Conservation (phyloP, 2,888 invertebrate genomes). For the Craniophora ligustri region DNA sequence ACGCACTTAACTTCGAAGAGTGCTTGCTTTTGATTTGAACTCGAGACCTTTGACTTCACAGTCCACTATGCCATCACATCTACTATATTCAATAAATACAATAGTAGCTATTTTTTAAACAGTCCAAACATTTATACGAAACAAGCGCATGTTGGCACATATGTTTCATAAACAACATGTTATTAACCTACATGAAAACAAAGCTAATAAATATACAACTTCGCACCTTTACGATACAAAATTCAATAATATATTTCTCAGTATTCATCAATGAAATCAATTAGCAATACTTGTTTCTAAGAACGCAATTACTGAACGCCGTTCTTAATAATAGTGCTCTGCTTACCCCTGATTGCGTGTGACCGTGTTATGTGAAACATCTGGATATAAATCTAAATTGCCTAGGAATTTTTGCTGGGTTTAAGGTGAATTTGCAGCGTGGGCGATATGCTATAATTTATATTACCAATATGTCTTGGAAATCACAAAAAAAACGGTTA, state of each 20-base stretch:
- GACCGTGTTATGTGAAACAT: constrained; percentile 71
- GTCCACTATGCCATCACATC: no score
- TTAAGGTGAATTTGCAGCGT: background rate
- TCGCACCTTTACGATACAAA: constrained; percentile 8
- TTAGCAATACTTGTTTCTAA: constrained; percentile 14
- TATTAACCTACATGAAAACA: background rate
- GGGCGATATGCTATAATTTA: constrained; percentile 5
- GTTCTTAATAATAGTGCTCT: constrained; percentile 40
- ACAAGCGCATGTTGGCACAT: no score
- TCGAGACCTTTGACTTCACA: no score
- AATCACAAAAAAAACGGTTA: no score
- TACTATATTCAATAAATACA: no score
- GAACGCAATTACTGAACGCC: constrained; percentile 24
- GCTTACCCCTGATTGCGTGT: constrained; percentile 62
- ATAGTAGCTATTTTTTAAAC: no score
- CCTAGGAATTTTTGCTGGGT: constrained; percentile 25
- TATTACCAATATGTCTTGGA: no score
- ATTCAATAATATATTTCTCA: constrained; percentile 21
- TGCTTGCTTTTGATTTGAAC: no score
- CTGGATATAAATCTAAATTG: constrained; percentile 77
- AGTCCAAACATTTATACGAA: no score
- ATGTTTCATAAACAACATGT: background rate
- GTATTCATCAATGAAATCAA: constrained; percentile 18
- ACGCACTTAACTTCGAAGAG: no score
- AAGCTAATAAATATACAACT: constrained; percentile 1